These are phyloP conservation scores for Peromyscus maniculatus DNA, from an alignment of 2,113 vertebrate genomes.

Conservation along the genomic window DNA sequence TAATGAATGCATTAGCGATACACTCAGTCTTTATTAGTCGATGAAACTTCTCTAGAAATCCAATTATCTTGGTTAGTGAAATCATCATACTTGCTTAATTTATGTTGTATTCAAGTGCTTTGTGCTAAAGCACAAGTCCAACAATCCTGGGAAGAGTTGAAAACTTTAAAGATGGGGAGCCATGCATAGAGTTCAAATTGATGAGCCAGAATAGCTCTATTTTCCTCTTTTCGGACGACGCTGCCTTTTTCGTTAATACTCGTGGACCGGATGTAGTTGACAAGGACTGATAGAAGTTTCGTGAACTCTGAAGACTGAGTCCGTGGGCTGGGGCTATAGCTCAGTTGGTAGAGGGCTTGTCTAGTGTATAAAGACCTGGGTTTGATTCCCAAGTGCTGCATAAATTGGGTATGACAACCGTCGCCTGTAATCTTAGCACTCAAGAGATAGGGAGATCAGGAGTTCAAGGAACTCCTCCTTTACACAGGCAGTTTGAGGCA, in stretches of 20 bases:
- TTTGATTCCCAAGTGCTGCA: not conserved
- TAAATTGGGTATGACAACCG: not conserved
- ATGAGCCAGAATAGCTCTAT: not conserved
- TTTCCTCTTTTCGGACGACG: not conserved
- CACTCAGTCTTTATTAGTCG: slow-evolving; percentile 16
- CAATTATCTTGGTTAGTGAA: not conserved
- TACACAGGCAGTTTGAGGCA: no score
- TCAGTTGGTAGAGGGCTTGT: not conserved
- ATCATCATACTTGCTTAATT: not conserved
- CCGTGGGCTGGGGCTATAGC: not conserved
- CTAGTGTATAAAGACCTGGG: not conserved
- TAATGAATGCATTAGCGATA: not conserved
- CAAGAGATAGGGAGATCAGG: not conserved
- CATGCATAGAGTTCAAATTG: not conserved
- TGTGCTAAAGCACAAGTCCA: not conserved
- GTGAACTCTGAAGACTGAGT: not conserved
- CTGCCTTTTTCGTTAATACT: not conserved
- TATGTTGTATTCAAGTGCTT: not conserved
- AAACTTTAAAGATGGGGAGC: not conserved
- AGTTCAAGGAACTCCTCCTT: not conserved
- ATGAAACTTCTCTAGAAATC: not conserved
- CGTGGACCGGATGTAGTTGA: not conserved
- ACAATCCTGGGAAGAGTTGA: not conserved
- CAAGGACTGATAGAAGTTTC: not conserved
- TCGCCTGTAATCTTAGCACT: not conserved